Evolutionary conservation across 2,888 invertebrate species (phyloP), one percentile per base, ranked within the genome.

Genomic region (Cheiracanthium punctorium): DNA sequence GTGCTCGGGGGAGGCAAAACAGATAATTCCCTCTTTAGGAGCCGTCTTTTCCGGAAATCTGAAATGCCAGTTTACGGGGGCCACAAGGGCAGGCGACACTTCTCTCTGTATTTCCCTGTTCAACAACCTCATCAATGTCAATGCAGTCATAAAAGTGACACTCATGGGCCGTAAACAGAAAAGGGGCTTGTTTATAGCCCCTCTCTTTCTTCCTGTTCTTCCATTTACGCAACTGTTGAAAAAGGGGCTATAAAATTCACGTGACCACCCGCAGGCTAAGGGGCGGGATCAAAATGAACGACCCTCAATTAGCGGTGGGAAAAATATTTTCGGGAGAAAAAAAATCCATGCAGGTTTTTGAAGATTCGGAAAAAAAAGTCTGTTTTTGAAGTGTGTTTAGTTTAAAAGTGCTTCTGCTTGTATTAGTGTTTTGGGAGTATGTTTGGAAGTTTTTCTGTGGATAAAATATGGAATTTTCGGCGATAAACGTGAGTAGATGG

Each of bases 51-150:
- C 48, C 58, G 71, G 75, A 74, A 86, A 86, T 80, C 75, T 86
- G 75, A 33, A 86, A 80, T 76, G 70, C 58, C 52, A 28, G 37
- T 75, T 41, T 70, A 41, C n/a, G 32, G 64, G 64, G 70, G 64
- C 48, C 58, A 67, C 70, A 72, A 33, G 48, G 32, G 12, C 58
- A 70, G 20, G 24, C 8, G 64, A 75, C 71, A 71, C 64, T 69
- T 74, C 70, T 65, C 64, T 43, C 75, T 14, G 70, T 75, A 80
- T 74, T 71, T 86, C 64, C 48, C n/a, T 71, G 75, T 64, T 73
- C 80, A 86, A 86, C 80, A 74, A 86, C 73, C 75, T 71, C 80
- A 86, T 86, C 85, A 75, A 80, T 24, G 80, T 80, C 80, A 86
- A 70, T 64, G 43, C 52, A 33, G 48, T 37, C 75, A 80, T 86